Evolutionary conservation across 1,140 invertebrate genomes (phyloP), one percentile per base, ranked within the genome.

Genomic region (Drosophila lacteicornis): DNA sequence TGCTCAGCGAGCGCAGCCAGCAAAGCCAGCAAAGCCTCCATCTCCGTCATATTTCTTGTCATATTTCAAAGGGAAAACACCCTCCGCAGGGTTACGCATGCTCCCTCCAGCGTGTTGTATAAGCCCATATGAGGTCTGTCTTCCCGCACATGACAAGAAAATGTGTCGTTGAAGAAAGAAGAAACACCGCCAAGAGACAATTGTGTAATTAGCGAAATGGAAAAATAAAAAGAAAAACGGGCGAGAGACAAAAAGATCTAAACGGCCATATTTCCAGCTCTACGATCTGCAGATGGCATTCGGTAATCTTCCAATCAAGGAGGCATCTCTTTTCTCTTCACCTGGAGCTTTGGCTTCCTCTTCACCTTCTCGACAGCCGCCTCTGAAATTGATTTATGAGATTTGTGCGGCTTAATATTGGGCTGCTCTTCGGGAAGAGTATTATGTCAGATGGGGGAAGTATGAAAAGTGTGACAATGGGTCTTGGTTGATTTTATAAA

Each of bases 131-230:
- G 12, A 27, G 50, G 22, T 61, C 47, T 30, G 13, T 25, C 38
- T 66, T 57, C 58, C 74, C 63, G 38, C 45, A 68, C 46, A 69
- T 60, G 67, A 60, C 65, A 76, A 36, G 79, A 71, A 84, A 80
- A 84, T 80, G 79, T 80, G 74, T 85, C 65, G 74, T 57, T 36
- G 36, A 25, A 22, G 51, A 65, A 70, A 70, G 36, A 36, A 27
- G 15, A 45, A 66, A 11, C 45, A 46, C 51, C 3, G 58, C 49
- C 63, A 42, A 36, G 27, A 88, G 85, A 88, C 85, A 88, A 88
- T 90, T 88, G 85, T 84, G 85, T 76, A 88, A 88, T 88, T 88
- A 88, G 86, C 79, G 66, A 80, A 69, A 70, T 60, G 50, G 66
- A 69, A 58, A 56, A 71, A 30, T 7, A 36, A 63, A 71, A 69